A percentile compares a stretch with the other conserved stretches of the same genome.
These are phyloP conservation scores for Grallaria varia DNA, from an alignment of 2,113 vertebrate genomes.

Conservation along the genomic window DNA sequence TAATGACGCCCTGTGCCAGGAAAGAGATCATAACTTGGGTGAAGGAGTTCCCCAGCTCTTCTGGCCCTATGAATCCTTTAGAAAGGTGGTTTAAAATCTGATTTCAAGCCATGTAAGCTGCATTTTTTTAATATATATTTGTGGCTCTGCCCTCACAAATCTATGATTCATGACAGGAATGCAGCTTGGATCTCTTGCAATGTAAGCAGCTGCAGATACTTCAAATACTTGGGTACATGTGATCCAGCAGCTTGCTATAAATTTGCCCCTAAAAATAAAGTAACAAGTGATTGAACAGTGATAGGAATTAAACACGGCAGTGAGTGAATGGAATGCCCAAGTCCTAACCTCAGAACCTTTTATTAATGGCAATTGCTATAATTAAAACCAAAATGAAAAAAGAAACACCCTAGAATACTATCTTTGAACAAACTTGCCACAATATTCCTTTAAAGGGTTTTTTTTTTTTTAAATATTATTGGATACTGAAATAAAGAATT, in stretches of 20 bases:
- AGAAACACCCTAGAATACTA: conserved; percentile 45
- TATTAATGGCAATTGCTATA: conserved; percentile 73
- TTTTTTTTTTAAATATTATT: neutral
- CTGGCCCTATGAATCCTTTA: neutral
- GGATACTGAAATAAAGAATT: conserved; percentile 26
- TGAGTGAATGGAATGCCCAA: conserved; percentile 78
- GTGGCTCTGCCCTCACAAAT: conserved; percentile 71
- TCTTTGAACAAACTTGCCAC: conserved; percentile 21
- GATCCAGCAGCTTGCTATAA: conserved; percentile 82
- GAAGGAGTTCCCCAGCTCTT: neutral
- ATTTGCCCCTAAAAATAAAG: conserved; percentile 86
- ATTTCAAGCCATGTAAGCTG: conserved; percentile 18
- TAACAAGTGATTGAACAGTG: conserved; percentile 82
- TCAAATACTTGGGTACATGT: conserved; percentile 82
- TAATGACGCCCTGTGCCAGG: neutral
- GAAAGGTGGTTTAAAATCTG: conserved; percentile 11
- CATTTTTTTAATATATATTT: conserved; percentile 66
- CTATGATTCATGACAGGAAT: conserved; percentile 83
- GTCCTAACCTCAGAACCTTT: conserved; percentile 77
- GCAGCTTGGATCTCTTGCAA: conserved; percentile 79
- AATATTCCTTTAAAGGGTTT: conserved; percentile 21
- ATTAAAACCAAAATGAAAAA: conserved; percentile 68
- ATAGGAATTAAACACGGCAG: conserved; percentile 78
- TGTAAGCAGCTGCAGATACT: conserved; percentile 86
- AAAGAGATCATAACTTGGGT: neutral